These are phyloP conservation scores for Mnemiopsis leidyi DNA, from an alignment of 37 sponge, comb jelly and placozoan genomes.

Conservation along the genomic window DNA sequence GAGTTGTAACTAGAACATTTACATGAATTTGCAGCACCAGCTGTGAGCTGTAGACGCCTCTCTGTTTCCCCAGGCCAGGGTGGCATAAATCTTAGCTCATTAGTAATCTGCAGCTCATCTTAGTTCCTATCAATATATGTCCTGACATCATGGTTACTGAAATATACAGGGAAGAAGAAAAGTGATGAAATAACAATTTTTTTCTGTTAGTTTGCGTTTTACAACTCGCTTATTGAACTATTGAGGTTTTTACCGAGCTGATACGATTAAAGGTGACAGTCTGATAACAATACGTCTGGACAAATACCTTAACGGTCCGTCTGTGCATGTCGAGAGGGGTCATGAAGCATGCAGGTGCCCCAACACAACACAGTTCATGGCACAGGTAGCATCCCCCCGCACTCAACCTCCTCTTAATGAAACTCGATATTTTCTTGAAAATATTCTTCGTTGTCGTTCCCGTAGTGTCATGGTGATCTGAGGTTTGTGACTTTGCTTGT, in stretches of 20 bases:
- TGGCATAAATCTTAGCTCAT: background rate
- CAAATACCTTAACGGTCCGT: background rate
- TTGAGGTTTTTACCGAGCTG: too few relatives aligned
- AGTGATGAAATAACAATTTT: too few relatives aligned
- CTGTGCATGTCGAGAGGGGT: background rate
- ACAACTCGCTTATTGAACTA: too few relatives aligned
- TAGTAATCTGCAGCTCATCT: background rate
- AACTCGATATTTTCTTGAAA: background rate
- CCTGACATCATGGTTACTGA: background rate
- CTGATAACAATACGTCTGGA: too few relatives aligned
- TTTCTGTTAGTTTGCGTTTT: too few relatives aligned
- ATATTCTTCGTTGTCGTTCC: background rate
- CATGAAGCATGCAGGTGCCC: background rate
- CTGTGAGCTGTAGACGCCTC: background rate
- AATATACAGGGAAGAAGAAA: too few relatives aligned
- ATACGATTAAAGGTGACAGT: too few relatives aligned
- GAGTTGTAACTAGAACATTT: too few relatives aligned
- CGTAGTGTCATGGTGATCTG: slow-evolving; percentile 20
- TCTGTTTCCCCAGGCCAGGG: too few relatives aligned
- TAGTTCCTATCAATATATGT: background rate
- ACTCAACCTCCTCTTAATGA: background rate
- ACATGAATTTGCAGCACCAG: background rate
- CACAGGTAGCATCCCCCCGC: background rate
- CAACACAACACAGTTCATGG: background rate
- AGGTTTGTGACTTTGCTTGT: background rate